phyloP scores from a whole-genome alignment of 2,888 invertebrate genomes.

The Trachelus iudaicus region DNA sequence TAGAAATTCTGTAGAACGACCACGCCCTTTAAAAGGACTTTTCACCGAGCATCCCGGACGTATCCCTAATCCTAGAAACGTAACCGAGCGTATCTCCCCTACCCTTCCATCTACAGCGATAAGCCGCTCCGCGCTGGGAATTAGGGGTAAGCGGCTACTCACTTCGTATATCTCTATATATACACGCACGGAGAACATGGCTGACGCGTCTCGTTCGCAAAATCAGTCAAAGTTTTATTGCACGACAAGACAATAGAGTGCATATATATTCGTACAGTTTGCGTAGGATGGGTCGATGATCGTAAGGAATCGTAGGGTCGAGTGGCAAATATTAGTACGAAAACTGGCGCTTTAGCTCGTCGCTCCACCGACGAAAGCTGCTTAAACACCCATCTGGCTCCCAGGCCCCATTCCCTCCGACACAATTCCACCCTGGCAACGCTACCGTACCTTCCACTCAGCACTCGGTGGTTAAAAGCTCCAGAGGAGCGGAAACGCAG shows the following conservation, averaged over 20 bases:
- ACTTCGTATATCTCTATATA: background rate
- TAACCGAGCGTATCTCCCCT: background rate
- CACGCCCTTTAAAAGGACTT: background rate
- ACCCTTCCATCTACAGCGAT: background rate
- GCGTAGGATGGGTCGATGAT: background rate
- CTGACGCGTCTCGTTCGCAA: background rate
- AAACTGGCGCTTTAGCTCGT: constrained; percentile 56
- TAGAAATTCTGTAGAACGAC: background rate
- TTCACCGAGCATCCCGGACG: background rate
- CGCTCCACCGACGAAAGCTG: constrained; percentile 60
- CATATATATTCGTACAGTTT: background rate
- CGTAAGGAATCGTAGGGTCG: constrained; percentile 37
- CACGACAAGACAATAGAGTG: background rate
- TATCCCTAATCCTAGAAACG: background rate
- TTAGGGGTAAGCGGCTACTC: background rate
- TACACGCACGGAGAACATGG: background rate
- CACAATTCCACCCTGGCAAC: constrained; percentile 48
- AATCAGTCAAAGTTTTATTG: background rate
- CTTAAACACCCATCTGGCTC: constrained; percentile 53
- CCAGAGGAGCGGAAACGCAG: constrained; percentile 31
- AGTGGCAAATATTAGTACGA: constrained; percentile 65
- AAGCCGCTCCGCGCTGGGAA: background rate
- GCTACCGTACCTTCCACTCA: constrained; percentile 39
- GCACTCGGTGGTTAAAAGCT: constrained; percentile 47
- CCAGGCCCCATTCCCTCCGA: constrained; percentile 37